Evolutionary conservation across 1,140 invertebrate species (phyloP).

Genomic region (Portunus trituberculatus): DNA sequence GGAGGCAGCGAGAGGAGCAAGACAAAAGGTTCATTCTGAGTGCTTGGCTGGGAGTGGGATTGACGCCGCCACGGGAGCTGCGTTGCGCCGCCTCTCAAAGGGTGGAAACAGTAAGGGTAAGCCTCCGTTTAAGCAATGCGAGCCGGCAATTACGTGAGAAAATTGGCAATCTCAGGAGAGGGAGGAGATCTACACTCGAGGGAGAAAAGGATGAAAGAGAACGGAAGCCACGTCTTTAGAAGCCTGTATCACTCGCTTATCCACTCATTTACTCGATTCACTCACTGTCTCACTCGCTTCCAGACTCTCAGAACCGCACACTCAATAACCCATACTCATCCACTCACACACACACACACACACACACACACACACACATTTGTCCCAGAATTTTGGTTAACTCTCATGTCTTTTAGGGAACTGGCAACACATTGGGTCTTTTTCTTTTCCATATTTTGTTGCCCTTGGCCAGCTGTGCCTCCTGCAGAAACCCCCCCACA

Average conservation of each 20-base stretch:
- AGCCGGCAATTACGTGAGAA: conserved; percentile 20
- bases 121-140: conserved; percentile 9
- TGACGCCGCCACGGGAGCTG: background rate
- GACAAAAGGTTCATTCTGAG: background rate
- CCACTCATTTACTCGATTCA: background rate
- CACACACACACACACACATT: background rate
- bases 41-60: background rate
- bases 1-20: background rate
- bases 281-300: background rate
- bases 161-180: conserved; percentile 20
- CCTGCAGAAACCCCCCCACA: too few species aligned
- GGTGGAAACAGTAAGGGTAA: background rate
- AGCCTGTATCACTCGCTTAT: background rate
- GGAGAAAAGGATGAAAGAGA: background rate
- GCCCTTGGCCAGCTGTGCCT: too few species aligned
- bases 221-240: background rate
- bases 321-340: background rate
- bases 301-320: background rate
- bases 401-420: too few species aligned
- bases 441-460: too few species aligned
- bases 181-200: background rate
- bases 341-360: background rate
- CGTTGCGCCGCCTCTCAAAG: background rate
- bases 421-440: too few species aligned
- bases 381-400: too few species aligned